Conservation (phyloP, 2,113 vertebrate genomes). For the Dipodomys merriami region DNA sequence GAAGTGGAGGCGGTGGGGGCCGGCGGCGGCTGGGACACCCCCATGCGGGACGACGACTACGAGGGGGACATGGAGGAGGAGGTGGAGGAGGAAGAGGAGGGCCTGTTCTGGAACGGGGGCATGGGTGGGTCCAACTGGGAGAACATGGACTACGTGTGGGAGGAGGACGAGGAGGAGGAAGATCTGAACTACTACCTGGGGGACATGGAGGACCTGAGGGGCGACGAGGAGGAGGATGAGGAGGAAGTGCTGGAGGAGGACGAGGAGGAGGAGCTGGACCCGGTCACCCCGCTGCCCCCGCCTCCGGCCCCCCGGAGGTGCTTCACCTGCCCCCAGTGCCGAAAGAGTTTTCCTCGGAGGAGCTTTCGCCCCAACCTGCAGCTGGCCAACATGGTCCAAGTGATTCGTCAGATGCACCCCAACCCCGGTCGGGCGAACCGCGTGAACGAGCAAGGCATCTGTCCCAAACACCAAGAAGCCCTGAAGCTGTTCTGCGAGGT, state of each 20-base stretch:
- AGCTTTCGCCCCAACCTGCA: constrained; percentile 82
- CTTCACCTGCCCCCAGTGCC: constrained; percentile 84
- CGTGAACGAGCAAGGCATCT: not conserved
- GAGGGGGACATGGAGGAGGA: constrained; percentile 81
- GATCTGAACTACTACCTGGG: constrained; percentile 79
- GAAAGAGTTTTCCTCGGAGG: constrained; percentile 75
- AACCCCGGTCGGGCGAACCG: not conserved
- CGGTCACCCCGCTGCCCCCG: constrained; percentile 58
- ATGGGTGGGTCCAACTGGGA: constrained; percentile 74
- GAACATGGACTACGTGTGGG: constrained; percentile 76
- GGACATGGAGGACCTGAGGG: constrained; percentile 79
- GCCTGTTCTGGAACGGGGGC: constrained; percentile 73
- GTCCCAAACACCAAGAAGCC: constrained; percentile 82
- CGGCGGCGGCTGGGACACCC: constrained; percentile 75
- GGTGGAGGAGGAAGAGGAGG: constrained; percentile 79
- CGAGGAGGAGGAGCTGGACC: constrained; percentile 80
- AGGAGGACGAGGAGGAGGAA: constrained; percentile 80
- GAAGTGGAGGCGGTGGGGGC: constrained; percentile 74
- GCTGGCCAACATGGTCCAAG: constrained; percentile 84
- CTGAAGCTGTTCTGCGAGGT: constrained; percentile 85
- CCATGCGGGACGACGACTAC: constrained; percentile 79
- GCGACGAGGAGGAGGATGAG: constrained; percentile 76
- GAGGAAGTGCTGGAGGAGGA: constrained; percentile 80
- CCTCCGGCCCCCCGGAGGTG: constrained; percentile 73
- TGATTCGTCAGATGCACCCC: constrained; percentile 81